Evolutionary conservation across 2,888 invertebrate species (phyloP).

Genomic region (Volucella inflata): DNA sequence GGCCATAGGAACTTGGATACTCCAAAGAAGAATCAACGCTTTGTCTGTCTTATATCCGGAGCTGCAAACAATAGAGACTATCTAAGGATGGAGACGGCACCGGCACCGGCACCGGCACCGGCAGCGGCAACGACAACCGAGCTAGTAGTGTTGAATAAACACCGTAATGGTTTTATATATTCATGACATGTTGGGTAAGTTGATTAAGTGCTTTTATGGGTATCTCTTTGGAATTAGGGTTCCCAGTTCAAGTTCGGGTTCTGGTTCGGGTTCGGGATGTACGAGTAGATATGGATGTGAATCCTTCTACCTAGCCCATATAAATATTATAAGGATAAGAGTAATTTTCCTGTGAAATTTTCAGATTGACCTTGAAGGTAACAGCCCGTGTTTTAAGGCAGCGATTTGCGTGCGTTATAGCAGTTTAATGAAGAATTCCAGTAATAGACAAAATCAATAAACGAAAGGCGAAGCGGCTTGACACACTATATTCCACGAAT

Average conservation of each 20-base stretch:
- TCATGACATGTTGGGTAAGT: constrained; percentile 68
- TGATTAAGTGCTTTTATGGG: constrained; percentile 73
- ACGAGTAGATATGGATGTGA: background rate
- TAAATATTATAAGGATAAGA: constrained; percentile 56
- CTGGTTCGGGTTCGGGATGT: too few relatives aligned
- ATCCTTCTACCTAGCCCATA: constrained; percentile 28
- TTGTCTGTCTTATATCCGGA: constrained; percentile 54
- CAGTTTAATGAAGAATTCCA: too few relatives aligned
- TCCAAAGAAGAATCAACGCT: constrained; percentile 52
- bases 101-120: background rate
- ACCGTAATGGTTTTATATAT: constrained; percentile 69
- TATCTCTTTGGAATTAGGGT: constrained; percentile 61
- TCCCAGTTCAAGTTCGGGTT: constrained; percentile 11
- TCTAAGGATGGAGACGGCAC: constrained; percentile 1
- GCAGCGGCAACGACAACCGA: background rate
- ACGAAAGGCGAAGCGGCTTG: too few relatives aligned
- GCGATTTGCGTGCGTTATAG: too few relatives aligned
- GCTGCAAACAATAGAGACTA: constrained; percentile 53
- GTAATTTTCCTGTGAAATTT: constrained; percentile 51
- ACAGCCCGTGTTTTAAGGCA: background rate
- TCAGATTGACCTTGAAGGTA: constrained; percentile 21
- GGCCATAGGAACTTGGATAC: constrained; percentile 52
- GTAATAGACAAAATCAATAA: too few relatives aligned
- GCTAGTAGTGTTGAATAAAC: constrained; percentile 58
- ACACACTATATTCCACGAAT: too few relatives aligned